Evolutionary conservation across 2,888 invertebrate genomes (phyloP), one percentile per base, ranked within the genome.

Genomic region (Prosopocoilus inquinatus): DNA sequence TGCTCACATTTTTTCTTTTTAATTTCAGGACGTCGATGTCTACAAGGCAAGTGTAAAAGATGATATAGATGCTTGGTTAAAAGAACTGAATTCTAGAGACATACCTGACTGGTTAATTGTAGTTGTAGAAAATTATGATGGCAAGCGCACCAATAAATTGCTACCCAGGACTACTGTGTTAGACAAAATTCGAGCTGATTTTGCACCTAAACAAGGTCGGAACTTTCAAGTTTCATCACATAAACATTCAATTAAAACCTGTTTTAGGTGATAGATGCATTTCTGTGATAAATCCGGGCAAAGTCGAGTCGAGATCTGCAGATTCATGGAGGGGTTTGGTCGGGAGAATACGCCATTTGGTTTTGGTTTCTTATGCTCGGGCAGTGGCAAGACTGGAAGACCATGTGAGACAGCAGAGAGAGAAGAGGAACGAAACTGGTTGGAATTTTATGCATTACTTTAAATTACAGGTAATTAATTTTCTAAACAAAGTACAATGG

Each of bases 361-460:
- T 95, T 68, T 81, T 97, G 12, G 84, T 89, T 41, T 91, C 94
- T 2, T 96, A 94, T 74, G 94, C 93, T 69, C 88, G 89, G 64
- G 90, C 91, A 20, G 83, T 96, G 32, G 83, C 88, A 45, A 88
- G 88, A 69, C 91, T 95, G 75, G 95, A 96, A 76, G 95, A 96
- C 70, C 83, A 91, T 63, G 91, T 96, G 80, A 81, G 96, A 64
- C 89, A 90, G 55, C 90, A 94, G 69, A 83, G 96, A 56, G 96
- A 97, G 74, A 88, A 88, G 69, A 81, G 97, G 52, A 96, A 92
- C 76, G 91, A 95, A 70, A 82, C 85, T 0, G 91, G 89, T 28
- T 97, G 97, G 97, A 91, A 91, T 76, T 97, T 96, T 80, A 91
- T 91, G 75, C 88, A 90, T 75, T 97, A 96, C 79, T 97, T 97